Percentiles rank a stretch among this genome's conserved stretches.
phyloP scores from a whole-genome alignment of 1,140 invertebrate species.

The Solenopsis invicta region DNA sequence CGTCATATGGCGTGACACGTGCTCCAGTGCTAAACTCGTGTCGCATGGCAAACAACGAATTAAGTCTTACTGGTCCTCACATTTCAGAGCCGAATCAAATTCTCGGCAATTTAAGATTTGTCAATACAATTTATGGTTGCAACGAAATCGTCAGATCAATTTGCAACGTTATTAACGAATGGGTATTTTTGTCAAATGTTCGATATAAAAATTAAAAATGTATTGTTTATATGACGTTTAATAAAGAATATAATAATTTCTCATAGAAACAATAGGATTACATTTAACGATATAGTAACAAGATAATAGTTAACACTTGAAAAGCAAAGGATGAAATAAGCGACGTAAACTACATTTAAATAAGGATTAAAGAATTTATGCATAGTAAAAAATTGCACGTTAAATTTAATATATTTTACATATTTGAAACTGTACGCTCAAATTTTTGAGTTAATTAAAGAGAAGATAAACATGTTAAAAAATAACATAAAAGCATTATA shows the following conservation, averaged over 20 bases:
- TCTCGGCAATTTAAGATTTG: conserved; percentile 16
- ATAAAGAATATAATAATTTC: neutral
- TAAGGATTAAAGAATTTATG: neutral
- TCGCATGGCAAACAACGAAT: conserved; percentile 82
- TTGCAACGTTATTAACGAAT: conserved; percentile 6
- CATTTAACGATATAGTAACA: neutral
- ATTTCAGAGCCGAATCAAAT: conserved; percentile 48
- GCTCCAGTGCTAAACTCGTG: conserved; percentile 79
- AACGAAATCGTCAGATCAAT: neutral
- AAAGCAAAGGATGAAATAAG: neutral
- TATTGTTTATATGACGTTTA: neutral
- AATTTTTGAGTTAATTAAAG: too few species aligned
- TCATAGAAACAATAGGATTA: neutral
- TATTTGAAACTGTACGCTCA: too few species aligned
- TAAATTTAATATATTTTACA: too few species aligned
- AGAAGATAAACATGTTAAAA: too few species aligned
- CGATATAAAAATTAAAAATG: neutral
- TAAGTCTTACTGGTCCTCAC: conserved; percentile 73
- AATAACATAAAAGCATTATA: too few species aligned
- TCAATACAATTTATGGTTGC: neutral
- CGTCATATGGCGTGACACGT: conserved; percentile 83
- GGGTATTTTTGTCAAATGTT: neutral
- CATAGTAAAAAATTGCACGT: neutral
- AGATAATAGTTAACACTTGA: neutral
- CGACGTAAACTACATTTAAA: neutral